These are phyloP conservation scores for Gambusia holbrooki DNA, from an alignment of 2,113 vertebrate species.

Conservation along the genomic window DNA sequence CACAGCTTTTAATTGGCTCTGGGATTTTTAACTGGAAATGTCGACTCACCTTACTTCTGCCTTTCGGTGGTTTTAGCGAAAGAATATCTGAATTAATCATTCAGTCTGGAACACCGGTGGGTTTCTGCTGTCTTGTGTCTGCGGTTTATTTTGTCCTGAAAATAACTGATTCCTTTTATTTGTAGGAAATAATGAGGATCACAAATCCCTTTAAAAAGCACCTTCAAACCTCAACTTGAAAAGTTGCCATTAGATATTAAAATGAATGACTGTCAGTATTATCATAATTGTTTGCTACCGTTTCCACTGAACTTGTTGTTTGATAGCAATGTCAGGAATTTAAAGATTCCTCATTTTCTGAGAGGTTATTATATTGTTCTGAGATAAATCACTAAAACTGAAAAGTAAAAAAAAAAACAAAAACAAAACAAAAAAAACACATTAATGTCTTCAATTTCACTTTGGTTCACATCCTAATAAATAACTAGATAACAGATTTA, in stretches of 20 bases:
- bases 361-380: background rate
- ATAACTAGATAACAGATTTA: background rate
- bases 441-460: background rate
- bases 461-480: background rate
- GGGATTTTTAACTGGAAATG: constrained; percentile 25
- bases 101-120: background rate
- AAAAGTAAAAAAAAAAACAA: background rate
- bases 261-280: background rate
- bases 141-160: background rate
- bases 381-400: background rate
- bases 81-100: background rate
- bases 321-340: constrained; percentile 20
- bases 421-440: background rate
- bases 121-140: constrained; percentile 18
- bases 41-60: constrained; percentile 34
- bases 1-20: constrained; percentile 63
- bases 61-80: constrained; percentile 7
- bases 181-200: constrained; percentile 19
- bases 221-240: constrained; percentile 57
- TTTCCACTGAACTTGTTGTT: constrained; percentile 24
- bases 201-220: constrained; percentile 58
- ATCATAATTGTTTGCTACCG: background rate
- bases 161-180: constrained; percentile 2
- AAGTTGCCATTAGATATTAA: constrained; percentile 53
- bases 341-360: background rate